Evolutionary conservation across 2,888 invertebrate species (phyloP), one percentile per base, ranked within the genome.

Genomic region (Erannis defoliaria): DNA sequence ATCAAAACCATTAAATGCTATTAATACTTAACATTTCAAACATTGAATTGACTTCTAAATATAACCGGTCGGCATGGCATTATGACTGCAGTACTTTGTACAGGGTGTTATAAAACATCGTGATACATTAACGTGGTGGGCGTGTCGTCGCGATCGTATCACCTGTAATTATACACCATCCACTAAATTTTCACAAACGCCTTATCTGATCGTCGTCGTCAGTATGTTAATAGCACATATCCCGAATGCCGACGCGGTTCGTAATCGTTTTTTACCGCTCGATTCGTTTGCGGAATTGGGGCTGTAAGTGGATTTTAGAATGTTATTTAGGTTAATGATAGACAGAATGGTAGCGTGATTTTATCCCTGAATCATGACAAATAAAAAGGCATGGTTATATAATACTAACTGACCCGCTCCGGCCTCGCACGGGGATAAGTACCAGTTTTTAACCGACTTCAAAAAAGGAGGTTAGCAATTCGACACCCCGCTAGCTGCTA

Each of bases 101-200:
- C 73, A 70, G 62, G 66, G 61, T 72, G 73, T 72, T 74, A 67
- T 66, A 72, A 73, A 77, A 77, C 40, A 57, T 40, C 43, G 67
- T 76, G 76, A 72, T 76, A 76, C 75, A 79, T 80, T 81, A 82
- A 77, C 64, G 71, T 73, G 64, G 82, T 73, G 75, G 89, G 89
- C 84, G 88, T 86, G 83, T 77, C 81, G 74, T 73, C 69, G 67
- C 72, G 89, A 89, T 89, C 67, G 72, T 89, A 89, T 89, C 89
- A 59, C 70, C 80, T 75, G 86, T 89, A 89, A 89, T 89, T 89
- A 88, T 83, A 84, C 74, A 78, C 84, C 82, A 81, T 86, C 82
- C 85, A 88, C 87, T 84, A 89, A 89, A 88, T 90, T 89, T 89
- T 85, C 88, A 85, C 89, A 88, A 88, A 86, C 84, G 70, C 75